Evolutionary conservation across 1,140 invertebrate genomes (phyloP), one percentile per base, ranked within the genome.

Genomic region (Drosophila nebulosa): DNA sequence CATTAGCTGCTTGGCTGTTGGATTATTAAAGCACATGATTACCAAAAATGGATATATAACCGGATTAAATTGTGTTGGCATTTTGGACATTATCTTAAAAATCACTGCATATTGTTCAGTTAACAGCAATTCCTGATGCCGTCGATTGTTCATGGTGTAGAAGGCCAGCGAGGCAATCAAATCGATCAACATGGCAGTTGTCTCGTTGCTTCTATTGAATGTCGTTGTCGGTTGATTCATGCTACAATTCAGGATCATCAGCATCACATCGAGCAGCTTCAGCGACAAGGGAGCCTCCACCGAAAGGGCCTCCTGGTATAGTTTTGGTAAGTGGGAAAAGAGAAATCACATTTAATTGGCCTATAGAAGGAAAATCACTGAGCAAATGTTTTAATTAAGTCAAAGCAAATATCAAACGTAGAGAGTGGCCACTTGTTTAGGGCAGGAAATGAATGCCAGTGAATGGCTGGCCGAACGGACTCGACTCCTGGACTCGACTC

Each of bases 21-120:
- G 21, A 84, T 91, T 91, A 56, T 90, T 73, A 42, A 73, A 81
- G 56, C 70, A 91, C 26, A 90, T 71, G 9, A 96, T 95, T 60
- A 98, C 94, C 30, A 99, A 93, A 0, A 97, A 98, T 1, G 98
- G 97, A 92, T 98, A 96, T 22, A 99, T 94, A 26, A 96, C 94
- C 52, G 93, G 93, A 61, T 95, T 95, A 30, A 98, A 91, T 26
- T 86, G 56, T 22, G 68, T 61, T 10, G 90, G 72, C 56, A 91
- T 57, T 64, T 91, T 91, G 57, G 77, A 73, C 67, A 91, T 60
- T 64, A 59, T 79, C 72, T 91, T 91, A 36, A 91, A 79, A 39
- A 91, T 91, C 53, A 70, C 75, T n/a, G 69, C 69, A 69, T 74
- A 91, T 27, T 70, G 89, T 10, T 91, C 90, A n/a, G 83, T 78